Evolutionary conservation across 2,888 invertebrate species (phyloP), one percentile per base, ranked within the genome.

Genomic region (Pilophorus perplexus): DNA sequence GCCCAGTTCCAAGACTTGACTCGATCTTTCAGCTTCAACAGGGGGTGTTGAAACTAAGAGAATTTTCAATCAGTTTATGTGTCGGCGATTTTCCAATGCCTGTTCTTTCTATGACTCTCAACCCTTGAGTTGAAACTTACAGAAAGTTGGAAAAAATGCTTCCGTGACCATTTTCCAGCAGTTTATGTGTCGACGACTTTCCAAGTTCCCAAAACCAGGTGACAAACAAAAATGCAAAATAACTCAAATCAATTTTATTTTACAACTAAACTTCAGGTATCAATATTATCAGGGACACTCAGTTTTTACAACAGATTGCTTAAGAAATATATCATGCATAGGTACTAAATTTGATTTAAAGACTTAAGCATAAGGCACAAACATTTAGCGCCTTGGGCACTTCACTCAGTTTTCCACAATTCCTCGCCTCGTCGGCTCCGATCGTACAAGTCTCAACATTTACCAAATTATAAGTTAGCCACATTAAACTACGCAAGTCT

Each of bases 331-430:
- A 59, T 18, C 27, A 44, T 48, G 62, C 62, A 22, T 62, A 62
- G 46, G 62, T 46, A 62, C 62, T 62, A 62, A 46, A 62, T 62
- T 62, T 62, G 62, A 62, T 62, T 62, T 46, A 46, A 62, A 62
- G 62, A 62, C 62, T 46, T 62, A 48, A 62, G 44, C 60, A 27
- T 60, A 60, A 60, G 60, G 62, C 62, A 62, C 62, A 48, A 62
- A 25, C 20, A 46, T 62, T 33, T 28, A 46, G 46, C 46, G 62
- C 62, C 62, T 46, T 28, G 27, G 59, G 59, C 59, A 40, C 59
- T 40, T 12, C 27, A 59, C 44, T 33, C 48, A n/a, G 18, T 28
- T 25, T 59, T 59, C 57, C 12, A 37, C 38, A n/a, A n/a, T n/a
- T n/a, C n/a, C n/a, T n/a, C n/a, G n/a, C n/a, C 22, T 18, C 38